Evolutionary conservation across 1,140 invertebrate genomes (phyloP).

Genomic region (Bradysia coprophila): DNA sequence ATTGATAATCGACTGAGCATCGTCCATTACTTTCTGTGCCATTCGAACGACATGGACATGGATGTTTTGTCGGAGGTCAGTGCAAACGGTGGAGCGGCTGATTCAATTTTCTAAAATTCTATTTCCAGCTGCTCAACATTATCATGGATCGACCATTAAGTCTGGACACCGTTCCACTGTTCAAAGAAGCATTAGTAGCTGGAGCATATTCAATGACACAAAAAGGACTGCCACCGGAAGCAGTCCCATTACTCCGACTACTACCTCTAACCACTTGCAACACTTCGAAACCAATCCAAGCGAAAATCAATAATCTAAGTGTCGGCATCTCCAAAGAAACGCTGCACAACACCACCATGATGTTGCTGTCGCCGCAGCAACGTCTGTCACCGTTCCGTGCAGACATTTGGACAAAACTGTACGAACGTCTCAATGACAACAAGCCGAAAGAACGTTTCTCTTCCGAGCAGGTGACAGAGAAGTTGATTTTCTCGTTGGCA

Average conservation of each 20-base stretch:
- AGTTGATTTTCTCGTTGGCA: constrained; percentile 52
- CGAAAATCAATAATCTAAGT: constrained; percentile 15
- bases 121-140: constrained; percentile 11
- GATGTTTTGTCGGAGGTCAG: constrained; percentile 45
- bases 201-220: constrained; percentile 49
- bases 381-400: constrained; percentile 54
- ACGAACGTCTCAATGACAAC: constrained; percentile 39
- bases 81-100: no score
- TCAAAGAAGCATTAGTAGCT: constrained; percentile 61
- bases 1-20: constrained; percentile 52
- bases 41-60: constrained; percentile 47
- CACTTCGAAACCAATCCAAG: constrained; percentile 17
- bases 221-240: constrained; percentile 48
- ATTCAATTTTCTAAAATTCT: no score
- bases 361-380: constrained; percentile 63
- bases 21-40: constrained; percentile 58
- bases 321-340: constrained; percentile 35
- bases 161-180: constrained; percentile 25
- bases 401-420: constrained; percentile 65
- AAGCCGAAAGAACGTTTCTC: constrained; percentile 40
- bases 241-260: constrained; percentile 38
- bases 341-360: constrained; percentile 60
- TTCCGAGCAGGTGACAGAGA: constrained; percentile 48
- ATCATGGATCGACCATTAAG: constrained; percentile 19
- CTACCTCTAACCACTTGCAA: constrained; percentile 47